Evolutionary conservation across 2,888 invertebrate genomes (phyloP).

Genomic region (Drosophila phalerata): DNA sequence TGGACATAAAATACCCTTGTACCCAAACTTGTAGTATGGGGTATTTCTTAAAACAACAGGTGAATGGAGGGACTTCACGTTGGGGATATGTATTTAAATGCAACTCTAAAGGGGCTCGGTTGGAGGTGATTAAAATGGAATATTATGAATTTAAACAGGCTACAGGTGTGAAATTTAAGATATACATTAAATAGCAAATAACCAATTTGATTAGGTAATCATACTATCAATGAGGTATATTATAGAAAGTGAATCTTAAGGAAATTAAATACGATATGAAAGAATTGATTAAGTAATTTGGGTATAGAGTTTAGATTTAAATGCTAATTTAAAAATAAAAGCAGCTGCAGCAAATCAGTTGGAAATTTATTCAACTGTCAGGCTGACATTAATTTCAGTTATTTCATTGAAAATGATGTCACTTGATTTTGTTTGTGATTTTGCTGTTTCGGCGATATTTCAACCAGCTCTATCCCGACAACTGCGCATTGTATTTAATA

Average conservation of each 20-base stretch:
- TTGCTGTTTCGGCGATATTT: conserved; percentile 12
- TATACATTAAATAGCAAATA: conserved; percentile 38
- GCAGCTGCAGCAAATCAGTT: conserved; percentile 12
- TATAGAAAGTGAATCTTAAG: conserved; percentile 22
- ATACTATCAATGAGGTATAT: conserved; percentile 1
- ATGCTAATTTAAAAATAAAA: conserved; percentile 1
- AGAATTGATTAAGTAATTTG: conserved; percentile 1
- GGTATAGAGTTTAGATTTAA: conserved; percentile 3
- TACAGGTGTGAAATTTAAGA: conserved; percentile 53
- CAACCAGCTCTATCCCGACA: conserved; percentile 15
- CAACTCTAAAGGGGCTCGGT: conserved; percentile 28
- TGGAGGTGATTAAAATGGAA: conserved; percentile 13
- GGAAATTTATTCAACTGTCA: conserved; percentile 10
- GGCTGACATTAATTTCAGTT: conserved; percentile 20
- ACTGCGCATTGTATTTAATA: conserved; percentile 27
- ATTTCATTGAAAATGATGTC: conserved; percentile 47
- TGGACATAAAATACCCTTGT: background rate
- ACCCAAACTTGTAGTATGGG: background rate
- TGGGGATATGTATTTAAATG: conserved; percentile 1
- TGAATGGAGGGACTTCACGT: conserved; percentile 15
- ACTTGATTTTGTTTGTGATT: conserved; percentile 24
- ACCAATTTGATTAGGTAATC: conserved; percentile 32
- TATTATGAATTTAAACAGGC: conserved; percentile 36
- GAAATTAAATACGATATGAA: background rate
- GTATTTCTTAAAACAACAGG: conserved; percentile 37